These are phyloP conservation scores for Helleia helle DNA, from an alignment of 2,888 invertebrate genomes.

Conservation along the genomic window DNA sequence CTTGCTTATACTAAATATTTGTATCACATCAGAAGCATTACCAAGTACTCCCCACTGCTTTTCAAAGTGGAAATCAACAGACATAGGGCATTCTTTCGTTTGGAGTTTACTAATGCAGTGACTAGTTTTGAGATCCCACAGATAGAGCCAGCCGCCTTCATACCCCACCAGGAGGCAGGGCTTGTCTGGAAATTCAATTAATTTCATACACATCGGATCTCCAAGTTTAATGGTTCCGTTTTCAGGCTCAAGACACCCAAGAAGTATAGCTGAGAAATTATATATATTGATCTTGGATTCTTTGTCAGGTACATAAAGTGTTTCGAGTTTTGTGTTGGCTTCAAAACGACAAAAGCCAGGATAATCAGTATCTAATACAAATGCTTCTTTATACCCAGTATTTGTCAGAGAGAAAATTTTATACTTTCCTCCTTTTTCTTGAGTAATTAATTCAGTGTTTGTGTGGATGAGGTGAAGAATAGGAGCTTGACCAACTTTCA, in stretches of 20 bases:
- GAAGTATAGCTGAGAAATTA: constrained; percentile 61
- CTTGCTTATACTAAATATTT: constrained; percentile 74
- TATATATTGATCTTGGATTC: constrained; percentile 70
- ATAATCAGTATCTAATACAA: constrained; percentile 75
- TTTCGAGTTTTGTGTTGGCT: constrained; percentile 72
- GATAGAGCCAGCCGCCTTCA: constrained; percentile 80
- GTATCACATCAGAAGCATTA: constrained; percentile 75
- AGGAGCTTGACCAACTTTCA: constrained; percentile 77
- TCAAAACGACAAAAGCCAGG: constrained; percentile 82
- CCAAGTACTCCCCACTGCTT: constrained; percentile 80
- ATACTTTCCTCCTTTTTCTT: constrained; percentile 81
- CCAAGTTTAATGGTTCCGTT: constrained; percentile 62
- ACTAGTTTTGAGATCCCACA: constrained; percentile 81
- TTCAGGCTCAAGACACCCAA: constrained; percentile 47
- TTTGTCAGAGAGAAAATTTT: constrained; percentile 78
- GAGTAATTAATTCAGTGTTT: constrained; percentile 77
- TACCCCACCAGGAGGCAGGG: constrained; percentile 79
- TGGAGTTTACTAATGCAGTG: constrained; percentile 71
- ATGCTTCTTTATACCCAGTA: constrained; percentile 73
- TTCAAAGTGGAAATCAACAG: constrained; percentile 79
- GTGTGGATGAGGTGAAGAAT: constrained; percentile 77
- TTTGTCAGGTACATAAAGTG: constrained; percentile 78
- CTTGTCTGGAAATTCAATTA: constrained; percentile 63
- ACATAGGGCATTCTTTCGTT: constrained; percentile 78
- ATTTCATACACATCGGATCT: constrained; percentile 77